Base-by-base conservation (phyloP, 2,797 vertebrate genomes). In the Pseudotriccus pelzelni region DNA sequence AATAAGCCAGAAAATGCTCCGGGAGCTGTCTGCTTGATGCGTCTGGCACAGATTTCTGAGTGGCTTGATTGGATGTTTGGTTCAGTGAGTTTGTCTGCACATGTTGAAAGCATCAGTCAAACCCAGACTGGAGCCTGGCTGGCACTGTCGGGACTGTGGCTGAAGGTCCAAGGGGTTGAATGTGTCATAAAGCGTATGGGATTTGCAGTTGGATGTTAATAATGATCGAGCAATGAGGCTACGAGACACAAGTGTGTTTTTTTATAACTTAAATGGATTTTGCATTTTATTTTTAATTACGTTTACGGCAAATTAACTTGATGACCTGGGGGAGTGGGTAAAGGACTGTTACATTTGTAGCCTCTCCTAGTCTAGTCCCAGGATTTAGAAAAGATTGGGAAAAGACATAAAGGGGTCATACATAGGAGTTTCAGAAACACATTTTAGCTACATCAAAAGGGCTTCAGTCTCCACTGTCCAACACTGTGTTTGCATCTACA, bases 401-500 rank as follows among this genome's bases (percentile, higher is more conserved):
- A 67, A 81, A 62, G 37, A 1, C 11, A 5, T 23, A 8, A 47
- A 59, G 28, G 2, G 2, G 25, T 55, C 11, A 3, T 1, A 13
- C 39, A 39, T 13, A 15, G 27, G 37, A 7, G 12, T 52, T 91
- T 2, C 27, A 34, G 55, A 32, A 39, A 4, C 0, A 0, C 21
- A 0, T 84, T 63, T 66, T 59, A 28, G 13, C 16, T 58, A 4
- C 28, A 22, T 47, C 12, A 28, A 10, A 85, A 32, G 10, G 20
- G 63, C 34, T 72, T 64, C 24, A 0, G 0, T 52, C 49, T 87
- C 12, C 8, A 2, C 41, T 44, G 56, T 34, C 32, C 66, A 9
- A 22, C 17, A 2, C 32, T 5, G 1, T n/a, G 10, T 68, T 43
- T 32, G 22, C 8, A 3, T 0, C 0, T 41, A 6, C 0, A 4